Evolutionary conservation across 2,797 vertebrate genomes (phyloP).

Genomic region (Siniperca obscura): DNA sequence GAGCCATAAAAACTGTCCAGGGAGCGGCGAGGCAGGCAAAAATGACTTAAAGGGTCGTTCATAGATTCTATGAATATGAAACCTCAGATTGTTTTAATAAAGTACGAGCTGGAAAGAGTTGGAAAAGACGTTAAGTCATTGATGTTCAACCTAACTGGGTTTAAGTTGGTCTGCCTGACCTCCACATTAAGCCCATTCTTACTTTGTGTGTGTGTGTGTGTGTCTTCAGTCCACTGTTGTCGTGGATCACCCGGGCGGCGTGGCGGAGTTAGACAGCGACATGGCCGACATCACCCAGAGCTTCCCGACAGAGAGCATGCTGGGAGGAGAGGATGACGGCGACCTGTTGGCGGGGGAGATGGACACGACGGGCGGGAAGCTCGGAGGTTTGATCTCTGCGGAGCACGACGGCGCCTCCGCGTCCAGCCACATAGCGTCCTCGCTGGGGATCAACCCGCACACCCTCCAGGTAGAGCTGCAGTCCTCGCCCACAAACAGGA

Average conservation of each 20-base stretch:
- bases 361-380: constrained; percentile 42
- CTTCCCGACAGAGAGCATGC: constrained; percentile 70
- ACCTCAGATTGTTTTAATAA: no score
- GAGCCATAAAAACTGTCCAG: neutral
- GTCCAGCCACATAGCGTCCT: constrained; percentile 89
- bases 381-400: constrained; percentile 43
- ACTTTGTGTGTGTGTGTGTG: constrained; percentile 33
- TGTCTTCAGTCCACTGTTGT: constrained; percentile 73
- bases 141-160: neutral
- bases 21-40: neutral
- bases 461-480: constrained; percentile 88
- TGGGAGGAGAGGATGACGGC: constrained; percentile 77
- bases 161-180: neutral
- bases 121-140: neutral
- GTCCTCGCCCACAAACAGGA: neutral
- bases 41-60: no score
- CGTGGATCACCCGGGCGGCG: constrained; percentile 84
- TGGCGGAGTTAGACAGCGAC: constrained; percentile 93
- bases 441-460: constrained; percentile 93
- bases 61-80: no score
- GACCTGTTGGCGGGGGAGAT: neutral
- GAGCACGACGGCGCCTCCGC: constrained; percentile 87
- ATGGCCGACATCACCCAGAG: constrained; percentile 97
- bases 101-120: no score
- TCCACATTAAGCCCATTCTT: neutral